Evolutionary conservation across 1,140 invertebrate species (phyloP), one percentile per base, ranked within the genome.

Genomic region (Drosophila chauvacae): DNA sequence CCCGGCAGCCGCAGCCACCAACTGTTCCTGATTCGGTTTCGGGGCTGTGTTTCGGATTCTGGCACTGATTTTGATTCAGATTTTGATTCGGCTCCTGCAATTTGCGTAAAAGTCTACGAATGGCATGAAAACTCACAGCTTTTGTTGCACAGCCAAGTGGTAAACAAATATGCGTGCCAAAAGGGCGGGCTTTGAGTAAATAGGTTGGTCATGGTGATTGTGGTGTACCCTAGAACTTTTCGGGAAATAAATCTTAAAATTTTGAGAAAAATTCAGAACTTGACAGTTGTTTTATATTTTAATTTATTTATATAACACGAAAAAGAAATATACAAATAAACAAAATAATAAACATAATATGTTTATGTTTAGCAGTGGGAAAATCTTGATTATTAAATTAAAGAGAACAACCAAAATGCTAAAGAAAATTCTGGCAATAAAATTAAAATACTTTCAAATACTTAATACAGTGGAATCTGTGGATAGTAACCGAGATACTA

Each of bases 101-200:
- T 88, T 88, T 88, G 73, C 77, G 39, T 88, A 88, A 88, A 75
- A 88, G 80, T 88, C 69, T 81, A 84, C 77, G 87, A 81, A 88
- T 68, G 80, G 62, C 53, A 55, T 59, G 64, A 58, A 68, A 82
- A 55, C 57, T 70, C 71, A 39, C 59, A 61, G 77, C 53, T 80
- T 71, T 80, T 81, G 65, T 69, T 80, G 77, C 70, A 69, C 57
- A 69, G 42, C 61, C 60, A 73, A 86, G 63, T 66, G 63, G 80
- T 90, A 88, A 88, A 88, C 81, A 88, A 84, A 88, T 80, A 78
- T 80, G 73, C 69, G 69, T 74, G 84, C 77, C 80, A 90, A 90
- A 57, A 77, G 33, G 55, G 53, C n/a, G 75, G 39, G 37, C 37
- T 53, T 69, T 44, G 5, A 30, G 26, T 26, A 44, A 58, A 55